Conservation (phyloP, 1,140 invertebrate genomes). For the Trachymyrmex septentrionalis region DNA sequence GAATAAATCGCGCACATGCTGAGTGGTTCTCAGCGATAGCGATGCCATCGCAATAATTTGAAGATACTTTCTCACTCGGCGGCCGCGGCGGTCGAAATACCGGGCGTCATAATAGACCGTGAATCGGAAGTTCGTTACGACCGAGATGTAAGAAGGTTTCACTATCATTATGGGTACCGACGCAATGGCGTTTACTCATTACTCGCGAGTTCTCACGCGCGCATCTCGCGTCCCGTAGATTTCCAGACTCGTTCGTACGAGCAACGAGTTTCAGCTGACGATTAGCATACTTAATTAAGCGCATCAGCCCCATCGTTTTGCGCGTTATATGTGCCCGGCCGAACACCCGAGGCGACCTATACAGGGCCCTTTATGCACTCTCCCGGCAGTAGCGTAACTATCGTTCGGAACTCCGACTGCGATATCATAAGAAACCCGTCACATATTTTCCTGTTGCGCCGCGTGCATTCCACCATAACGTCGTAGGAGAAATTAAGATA, state of each 20-base stretch:
- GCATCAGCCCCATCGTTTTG: slow-evolving; percentile 61
- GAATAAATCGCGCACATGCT: slow-evolving; percentile 1
- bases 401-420: slow-evolving; percentile 19
- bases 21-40: background rate
- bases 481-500: background rate
- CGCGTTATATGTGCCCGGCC: slow-evolving; percentile 66
- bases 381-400: slow-evolving; percentile 43
- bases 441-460: slow-evolving; percentile 35
- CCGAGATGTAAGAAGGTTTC: background rate
- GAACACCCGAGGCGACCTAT: slow-evolving; percentile 55
- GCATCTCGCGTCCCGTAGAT: slow-evolving; percentile 25
- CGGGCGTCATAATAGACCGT: slow-evolving; percentile 20
- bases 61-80: background rate
- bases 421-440: slow-evolving; percentile 40
- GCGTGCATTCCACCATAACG: slow-evolving; percentile 24
- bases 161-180: background rate
- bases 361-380: slow-evolving; percentile 38
- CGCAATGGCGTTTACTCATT: slow-evolving; percentile 1
- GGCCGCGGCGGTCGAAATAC: background rate
- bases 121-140: slow-evolving; percentile 42
- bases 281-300: slow-evolving; percentile 78
- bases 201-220: slow-evolving; percentile 18
- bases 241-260: slow-evolving; percentile 50
- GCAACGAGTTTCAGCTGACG: slow-evolving; percentile 62
- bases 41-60: background rate